These are phyloP conservation scores for Prunella fulvescens DNA, from an alignment of 2,113 vertebrate genomes.

Conservation along the genomic window DNA sequence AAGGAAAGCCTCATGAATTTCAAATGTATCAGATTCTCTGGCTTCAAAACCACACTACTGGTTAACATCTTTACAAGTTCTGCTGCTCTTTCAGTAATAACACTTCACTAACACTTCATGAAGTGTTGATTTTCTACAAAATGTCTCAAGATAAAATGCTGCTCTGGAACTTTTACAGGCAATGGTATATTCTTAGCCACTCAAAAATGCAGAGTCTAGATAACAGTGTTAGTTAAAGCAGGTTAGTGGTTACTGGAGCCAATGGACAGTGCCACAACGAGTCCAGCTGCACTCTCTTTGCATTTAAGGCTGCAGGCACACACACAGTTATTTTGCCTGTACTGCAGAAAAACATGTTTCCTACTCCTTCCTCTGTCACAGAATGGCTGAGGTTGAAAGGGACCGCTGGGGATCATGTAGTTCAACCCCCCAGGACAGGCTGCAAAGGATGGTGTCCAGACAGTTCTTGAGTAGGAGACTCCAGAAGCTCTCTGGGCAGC, in stretches of 20 bases:
- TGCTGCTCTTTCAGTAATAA: background rate
- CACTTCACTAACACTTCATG: background rate
- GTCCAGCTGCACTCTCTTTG: background rate
- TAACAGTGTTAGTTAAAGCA: background rate
- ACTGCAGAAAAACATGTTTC: background rate
- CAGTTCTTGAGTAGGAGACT: background rate
- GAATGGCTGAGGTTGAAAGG: background rate
- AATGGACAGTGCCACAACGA: rapidly evolving
- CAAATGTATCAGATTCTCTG: background rate
- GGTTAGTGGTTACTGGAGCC: background rate
- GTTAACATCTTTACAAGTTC: background rate
- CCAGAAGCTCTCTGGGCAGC: background rate
- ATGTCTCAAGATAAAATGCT: background rate
- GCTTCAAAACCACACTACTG: background rate
- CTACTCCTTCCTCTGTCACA: background rate
- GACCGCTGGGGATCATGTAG: background rate
- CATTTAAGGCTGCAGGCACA: background rate
- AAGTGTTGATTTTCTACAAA: background rate
- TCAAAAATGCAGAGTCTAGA: background rate
- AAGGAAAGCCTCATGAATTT: background rate
- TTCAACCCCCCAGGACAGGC: background rate
- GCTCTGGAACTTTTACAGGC: background rate
- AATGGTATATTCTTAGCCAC: background rate
- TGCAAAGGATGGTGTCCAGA: background rate
- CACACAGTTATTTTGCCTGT: background rate